Percentiles rank a stretch among this genome's conserved stretches.
These are phyloP conservation scores for Muntiacus reevesi DNA, from an alignment of 2,113 vertebrate species.

Conservation along the genomic window DNA sequence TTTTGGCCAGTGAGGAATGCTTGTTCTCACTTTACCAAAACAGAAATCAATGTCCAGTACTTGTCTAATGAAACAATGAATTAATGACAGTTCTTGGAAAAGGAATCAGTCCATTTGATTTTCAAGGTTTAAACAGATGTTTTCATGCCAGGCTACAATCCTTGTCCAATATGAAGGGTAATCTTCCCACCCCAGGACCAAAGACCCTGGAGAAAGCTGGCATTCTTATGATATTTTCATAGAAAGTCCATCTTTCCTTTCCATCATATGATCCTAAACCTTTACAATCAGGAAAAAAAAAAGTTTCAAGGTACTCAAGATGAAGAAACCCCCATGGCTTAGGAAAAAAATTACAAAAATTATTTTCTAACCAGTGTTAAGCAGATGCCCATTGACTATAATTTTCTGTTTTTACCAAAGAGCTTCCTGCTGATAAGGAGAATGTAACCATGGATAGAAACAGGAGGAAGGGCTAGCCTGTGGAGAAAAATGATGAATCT, in stretches of 20 bases:
- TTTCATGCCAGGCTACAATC: constrained; percentile 27
- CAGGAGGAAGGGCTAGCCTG: not conserved
- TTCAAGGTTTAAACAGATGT: constrained; percentile 50
- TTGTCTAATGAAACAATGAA: constrained; percentile 50
- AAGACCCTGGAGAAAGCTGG: not conserved
- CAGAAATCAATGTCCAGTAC: constrained; percentile 7
- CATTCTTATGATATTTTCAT: constrained; percentile 24
- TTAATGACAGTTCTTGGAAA: constrained; percentile 50
- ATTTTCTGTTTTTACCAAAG: not conserved
- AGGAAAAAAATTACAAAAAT: not conserved
- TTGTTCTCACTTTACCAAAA: constrained; percentile 43
- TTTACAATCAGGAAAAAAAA: not conserved
- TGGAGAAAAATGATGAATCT: not conserved
- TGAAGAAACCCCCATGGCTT: not conserved
- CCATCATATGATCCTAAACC: not conserved
- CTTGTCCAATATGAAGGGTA: constrained; percentile 17
- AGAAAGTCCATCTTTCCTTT: constrained; percentile 26
- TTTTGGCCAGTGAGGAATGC: constrained; percentile 41
- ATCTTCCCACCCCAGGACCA: not conserved
- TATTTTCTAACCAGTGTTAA: not conserved
- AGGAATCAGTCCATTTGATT: constrained; percentile 16
- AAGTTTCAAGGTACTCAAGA: not conserved
- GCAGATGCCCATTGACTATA: not conserved
- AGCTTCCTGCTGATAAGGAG: not conserved
- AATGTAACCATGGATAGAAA: not conserved